These are phyloP conservation scores for Aphyosemion australe DNA, from an alignment of 2,113 vertebrate genomes.

Conservation along the genomic window DNA sequence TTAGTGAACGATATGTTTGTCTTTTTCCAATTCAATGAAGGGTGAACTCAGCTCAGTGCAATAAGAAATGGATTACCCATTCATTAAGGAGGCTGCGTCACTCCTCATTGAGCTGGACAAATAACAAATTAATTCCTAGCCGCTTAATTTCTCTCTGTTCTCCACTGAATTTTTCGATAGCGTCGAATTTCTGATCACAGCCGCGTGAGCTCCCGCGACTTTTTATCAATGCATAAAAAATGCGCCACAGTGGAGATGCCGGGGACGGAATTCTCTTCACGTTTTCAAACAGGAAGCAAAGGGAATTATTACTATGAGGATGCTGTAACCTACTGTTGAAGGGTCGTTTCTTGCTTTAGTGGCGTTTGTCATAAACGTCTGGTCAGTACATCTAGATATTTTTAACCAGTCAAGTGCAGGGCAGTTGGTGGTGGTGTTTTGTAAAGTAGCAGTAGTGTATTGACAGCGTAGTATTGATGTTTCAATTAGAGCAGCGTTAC, in stretches of 20 bases:
- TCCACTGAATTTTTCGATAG: slow-evolving; percentile 70
- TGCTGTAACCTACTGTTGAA: slow-evolving; percentile 9
- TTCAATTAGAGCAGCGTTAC: slow-evolving; percentile 81
- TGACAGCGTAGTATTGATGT: slow-evolving; percentile 80
- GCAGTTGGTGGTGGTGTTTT: slow-evolving; percentile 55
- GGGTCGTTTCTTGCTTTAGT: neutral
- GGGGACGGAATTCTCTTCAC: slow-evolving; percentile 31
- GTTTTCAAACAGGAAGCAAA: slow-evolving; percentile 43
- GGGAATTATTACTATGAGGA: slow-evolving; percentile 38
- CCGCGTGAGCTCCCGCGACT: slow-evolving; percentile 60
- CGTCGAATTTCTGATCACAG: slow-evolving; percentile 65
- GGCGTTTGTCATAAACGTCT: slow-evolving; percentile 36
- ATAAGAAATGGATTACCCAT: slow-evolving; percentile 74
- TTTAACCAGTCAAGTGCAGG: slow-evolving; percentile 47
- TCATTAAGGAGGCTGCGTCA: slow-evolving; percentile 74
- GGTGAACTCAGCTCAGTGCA: slow-evolving; percentile 68
- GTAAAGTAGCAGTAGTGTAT: slow-evolving; percentile 70
- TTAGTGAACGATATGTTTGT: slow-evolving; percentile 73
- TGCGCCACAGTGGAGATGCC: slow-evolving; percentile 44
- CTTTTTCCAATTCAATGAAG: slow-evolving; percentile 76
- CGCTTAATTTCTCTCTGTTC: slow-evolving; percentile 77
- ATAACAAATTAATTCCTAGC: slow-evolving; percentile 78
- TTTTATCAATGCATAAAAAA: slow-evolving; percentile 71
- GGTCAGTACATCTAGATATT: neutral
- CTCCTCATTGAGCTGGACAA: slow-evolving; percentile 79